Evolutionary conservation across 2,113 vertebrate genomes (phyloP).

Genomic region (Apodemus sylvaticus): DNA sequence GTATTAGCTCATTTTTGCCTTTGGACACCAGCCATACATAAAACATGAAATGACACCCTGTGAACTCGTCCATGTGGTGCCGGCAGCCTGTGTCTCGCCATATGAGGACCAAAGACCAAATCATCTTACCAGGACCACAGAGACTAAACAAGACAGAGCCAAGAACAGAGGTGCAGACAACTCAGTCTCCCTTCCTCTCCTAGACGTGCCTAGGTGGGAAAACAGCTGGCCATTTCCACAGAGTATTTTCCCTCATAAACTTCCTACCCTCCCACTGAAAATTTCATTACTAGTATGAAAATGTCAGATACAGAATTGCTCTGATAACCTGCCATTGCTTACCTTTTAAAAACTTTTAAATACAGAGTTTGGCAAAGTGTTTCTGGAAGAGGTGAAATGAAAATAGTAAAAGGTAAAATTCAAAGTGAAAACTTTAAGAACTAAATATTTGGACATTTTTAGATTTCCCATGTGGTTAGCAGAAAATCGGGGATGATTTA

Average conservation of each 20-base stretch:
- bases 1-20: slow-evolving; percentile 57
- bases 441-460: background rate
- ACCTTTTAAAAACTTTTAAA: background rate
- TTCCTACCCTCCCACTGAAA: background rate
- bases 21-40: slow-evolving; percentile 20
- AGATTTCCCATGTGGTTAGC: background rate
- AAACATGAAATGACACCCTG: background rate
- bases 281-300: background rate
- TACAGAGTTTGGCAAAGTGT: background rate
- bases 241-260: background rate
- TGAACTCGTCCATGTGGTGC: background rate
- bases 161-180: background rate
- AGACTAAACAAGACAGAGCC: background rate
- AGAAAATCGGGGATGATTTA: background rate
- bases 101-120: background rate
- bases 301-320: background rate
- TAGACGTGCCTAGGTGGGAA: background rate
- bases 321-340: background rate
- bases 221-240: background rate
- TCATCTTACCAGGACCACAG: background rate
- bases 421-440: background rate
- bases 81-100: background rate
- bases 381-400: background rate
- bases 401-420: background rate
- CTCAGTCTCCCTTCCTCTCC: background rate